Conservation (phyloP, 1,140 invertebrate genomes). For the Pollicipes pollicipes region DNA sequence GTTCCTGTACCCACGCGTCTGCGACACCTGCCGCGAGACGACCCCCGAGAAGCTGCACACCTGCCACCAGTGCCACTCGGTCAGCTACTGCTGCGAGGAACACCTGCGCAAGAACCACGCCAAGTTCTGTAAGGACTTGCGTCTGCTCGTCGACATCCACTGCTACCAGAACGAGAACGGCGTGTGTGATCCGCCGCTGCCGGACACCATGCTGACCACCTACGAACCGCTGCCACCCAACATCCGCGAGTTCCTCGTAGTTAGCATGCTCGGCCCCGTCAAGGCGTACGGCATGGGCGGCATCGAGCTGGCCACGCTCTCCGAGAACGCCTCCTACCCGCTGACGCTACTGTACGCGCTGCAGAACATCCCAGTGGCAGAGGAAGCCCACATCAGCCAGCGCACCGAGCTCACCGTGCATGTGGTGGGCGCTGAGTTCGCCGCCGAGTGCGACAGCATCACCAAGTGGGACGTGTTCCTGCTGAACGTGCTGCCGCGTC, state of each 20-base stretch:
- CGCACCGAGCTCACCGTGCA: conserved; percentile 30
- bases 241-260: neutral
- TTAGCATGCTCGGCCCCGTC: neutral
- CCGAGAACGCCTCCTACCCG: conserved; percentile 41
- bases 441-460: conserved; percentile 45
- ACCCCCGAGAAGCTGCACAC: conserved; percentile 28
- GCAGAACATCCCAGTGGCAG: conserved; percentile 22
- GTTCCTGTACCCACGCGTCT: conserved; percentile 43
- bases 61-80: conserved; percentile 38
- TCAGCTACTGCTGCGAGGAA: conserved; percentile 25
- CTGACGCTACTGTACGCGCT: conserved; percentile 40
- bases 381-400: conserved; percentile 1
- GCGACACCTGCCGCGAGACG: conserved; percentile 31
- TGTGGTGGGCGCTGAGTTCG: conserved; percentile 44
- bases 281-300: neutral
- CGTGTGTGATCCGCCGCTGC: conserved; percentile 23
- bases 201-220: conserved; percentile 16
- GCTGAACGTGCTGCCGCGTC: conserved; percentile 38
- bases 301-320: conserved; percentile 20
- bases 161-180: conserved; percentile 26
- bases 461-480: conserved; percentile 51
- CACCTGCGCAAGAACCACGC: conserved; percentile 22
- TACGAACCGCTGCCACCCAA: conserved; percentile 14
- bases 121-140: conserved; percentile 26
- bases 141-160: conserved; percentile 24